phyloP scores from a whole-genome alignment of 2,113 vertebrate species.

The Apteryx mantelli region DNA sequence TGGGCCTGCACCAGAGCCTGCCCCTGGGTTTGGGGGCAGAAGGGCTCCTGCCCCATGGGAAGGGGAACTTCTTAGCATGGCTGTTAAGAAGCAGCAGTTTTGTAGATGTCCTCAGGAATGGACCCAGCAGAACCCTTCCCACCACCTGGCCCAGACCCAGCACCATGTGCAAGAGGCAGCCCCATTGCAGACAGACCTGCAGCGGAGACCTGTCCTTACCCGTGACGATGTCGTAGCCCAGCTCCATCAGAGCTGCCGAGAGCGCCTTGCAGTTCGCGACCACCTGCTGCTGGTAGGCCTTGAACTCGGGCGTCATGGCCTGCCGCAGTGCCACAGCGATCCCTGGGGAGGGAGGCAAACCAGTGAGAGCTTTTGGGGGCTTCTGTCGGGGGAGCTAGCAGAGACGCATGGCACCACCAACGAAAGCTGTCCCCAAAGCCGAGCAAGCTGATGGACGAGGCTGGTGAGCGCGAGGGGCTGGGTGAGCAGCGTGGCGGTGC shows the following conservation, averaged over 20 bases:
- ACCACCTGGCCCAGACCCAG: accelerated
- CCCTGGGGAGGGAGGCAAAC: slow-evolving; percentile 72
- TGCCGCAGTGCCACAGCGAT: slow-evolving; percentile 92
- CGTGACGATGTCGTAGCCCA: slow-evolving; percentile 92
- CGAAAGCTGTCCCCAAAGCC: background rate
- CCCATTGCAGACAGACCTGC: accelerated
- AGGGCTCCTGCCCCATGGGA: background rate
- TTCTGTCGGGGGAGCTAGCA: accelerated
- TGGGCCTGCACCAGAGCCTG: background rate
- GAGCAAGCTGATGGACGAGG: background rate
- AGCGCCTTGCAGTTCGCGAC: slow-evolving; percentile 88
- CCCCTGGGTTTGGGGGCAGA: background rate
- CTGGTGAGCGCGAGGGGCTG: background rate
- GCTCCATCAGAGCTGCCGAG: slow-evolving; percentile 72
- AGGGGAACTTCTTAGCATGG: background rate
- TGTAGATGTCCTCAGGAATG: background rate
- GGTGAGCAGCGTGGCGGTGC: background rate
- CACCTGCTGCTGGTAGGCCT: slow-evolving; percentile 90
- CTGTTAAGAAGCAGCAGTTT: background rate
- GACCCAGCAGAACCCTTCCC: accelerated
- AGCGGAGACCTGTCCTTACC: slow-evolving; percentile 65
- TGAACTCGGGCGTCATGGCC: slow-evolving; percentile 91
- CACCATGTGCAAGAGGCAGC: accelerated
- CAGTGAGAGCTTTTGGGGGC: background rate
- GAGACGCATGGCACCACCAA: background rate